Conservation (phyloP, 2,888 invertebrate species). For the Tetheella fluctuosa region DNA sequence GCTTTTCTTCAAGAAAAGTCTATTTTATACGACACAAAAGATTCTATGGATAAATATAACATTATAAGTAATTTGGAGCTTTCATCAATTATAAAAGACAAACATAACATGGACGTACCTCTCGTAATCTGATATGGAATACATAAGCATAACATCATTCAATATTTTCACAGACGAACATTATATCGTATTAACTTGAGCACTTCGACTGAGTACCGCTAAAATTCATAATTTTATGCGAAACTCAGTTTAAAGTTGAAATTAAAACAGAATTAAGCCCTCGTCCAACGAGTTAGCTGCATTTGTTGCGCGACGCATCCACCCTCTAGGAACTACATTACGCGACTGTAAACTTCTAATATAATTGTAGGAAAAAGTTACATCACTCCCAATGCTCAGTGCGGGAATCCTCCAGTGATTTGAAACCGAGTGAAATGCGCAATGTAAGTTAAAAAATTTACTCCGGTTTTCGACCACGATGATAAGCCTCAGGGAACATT, state of each 20-base stretch:
- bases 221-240: conserved; percentile 48
- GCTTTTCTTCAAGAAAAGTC: not conserved
- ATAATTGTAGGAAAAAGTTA: conserved; percentile 5
- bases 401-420: conserved; percentile 12
- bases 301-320: conserved; percentile 47
- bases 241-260: conserved; percentile 53
- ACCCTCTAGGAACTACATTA: conserved; percentile 8
- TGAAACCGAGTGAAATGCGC: not conserved
- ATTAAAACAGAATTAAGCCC: conserved; percentile 59
- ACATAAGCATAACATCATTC: not conserved
- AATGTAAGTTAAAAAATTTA: conserved; percentile 12
- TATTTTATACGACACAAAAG: not conserved
- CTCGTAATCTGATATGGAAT: not conserved
- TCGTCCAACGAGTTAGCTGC: conserved; percentile 46
- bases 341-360: conserved; percentile 2
- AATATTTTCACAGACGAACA: not conserved
- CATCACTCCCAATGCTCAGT: conserved; percentile 10
- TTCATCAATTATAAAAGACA: not conserved
- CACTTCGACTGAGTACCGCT: conserved; percentile 25
- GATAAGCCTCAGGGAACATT: conserved; percentile 33
- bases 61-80: not conserved
- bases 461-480: conserved; percentile 20
- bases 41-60: not conserved
- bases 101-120: not conserved
- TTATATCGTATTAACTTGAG: conserved; percentile 6